Conservation (phyloP, 2,888 invertebrate species). For the Minunthozetes semirufus region DNA sequence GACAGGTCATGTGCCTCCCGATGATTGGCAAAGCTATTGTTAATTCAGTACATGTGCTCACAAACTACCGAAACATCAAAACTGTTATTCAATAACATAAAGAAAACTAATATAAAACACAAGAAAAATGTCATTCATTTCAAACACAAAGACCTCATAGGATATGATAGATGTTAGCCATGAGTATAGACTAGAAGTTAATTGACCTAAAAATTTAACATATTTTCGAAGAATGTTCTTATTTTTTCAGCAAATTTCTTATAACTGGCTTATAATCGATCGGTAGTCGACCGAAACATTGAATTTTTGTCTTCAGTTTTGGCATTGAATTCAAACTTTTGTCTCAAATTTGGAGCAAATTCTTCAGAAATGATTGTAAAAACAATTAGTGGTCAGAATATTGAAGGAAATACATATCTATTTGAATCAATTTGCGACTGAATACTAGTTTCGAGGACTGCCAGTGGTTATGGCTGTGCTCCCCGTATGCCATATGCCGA, state of each 20-base stretch:
- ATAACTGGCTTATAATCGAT: background rate
- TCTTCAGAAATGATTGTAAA: background rate
- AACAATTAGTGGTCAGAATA: background rate
- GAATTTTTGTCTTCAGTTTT: background rate
- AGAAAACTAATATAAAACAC: background rate
- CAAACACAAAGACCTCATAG: background rate
- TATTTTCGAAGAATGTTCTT: background rate
- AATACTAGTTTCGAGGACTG: background rate
- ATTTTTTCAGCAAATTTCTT: background rate
- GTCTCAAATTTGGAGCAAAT: background rate
- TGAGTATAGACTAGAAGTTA: background rate
- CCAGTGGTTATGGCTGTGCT: background rate
- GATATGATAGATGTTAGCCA: background rate
- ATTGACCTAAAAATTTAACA: background rate
- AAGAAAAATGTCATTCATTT: conserved; percentile 1
- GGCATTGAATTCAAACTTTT: background rate
- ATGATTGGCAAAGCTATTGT: background rate
- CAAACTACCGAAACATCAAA: background rate
- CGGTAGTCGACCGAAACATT: background rate
- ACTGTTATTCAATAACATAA: background rate
- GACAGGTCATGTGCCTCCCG: conserved; percentile 2
- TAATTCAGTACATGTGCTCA: background rate
- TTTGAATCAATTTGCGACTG: background rate
- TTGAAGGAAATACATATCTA: background rate
- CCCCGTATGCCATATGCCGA: conserved; percentile 12